phyloP scores from a whole-genome alignment of 1,140 invertebrate genomes.

The Pseudomyrmex pallidus region DNA sequence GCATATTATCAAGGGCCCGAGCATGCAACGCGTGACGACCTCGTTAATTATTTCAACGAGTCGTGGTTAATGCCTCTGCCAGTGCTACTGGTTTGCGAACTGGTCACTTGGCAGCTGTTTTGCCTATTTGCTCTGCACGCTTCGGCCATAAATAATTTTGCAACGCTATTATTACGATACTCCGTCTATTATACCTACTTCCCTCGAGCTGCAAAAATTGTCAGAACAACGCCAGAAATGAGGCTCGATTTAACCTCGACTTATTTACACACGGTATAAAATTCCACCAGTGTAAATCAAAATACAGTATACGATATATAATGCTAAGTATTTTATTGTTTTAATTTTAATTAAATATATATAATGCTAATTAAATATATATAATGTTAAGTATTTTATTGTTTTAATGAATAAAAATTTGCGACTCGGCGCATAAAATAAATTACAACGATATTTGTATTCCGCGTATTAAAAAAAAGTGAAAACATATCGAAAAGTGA shows the following conservation, averaged over 20 bases:
- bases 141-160: slow-evolving; percentile 80
- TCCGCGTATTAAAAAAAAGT: not conserved
- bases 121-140: slow-evolving; percentile 83
- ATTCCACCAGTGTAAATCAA: not conserved
- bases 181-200: slow-evolving; percentile 71
- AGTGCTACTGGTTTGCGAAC: slow-evolving; percentile 75
- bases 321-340: not conserved
- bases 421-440: not conserved
- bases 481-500: not conserved
- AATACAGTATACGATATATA: not conserved
- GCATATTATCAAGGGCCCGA: slow-evolving; percentile 32
- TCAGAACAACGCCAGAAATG: slow-evolving; percentile 57
- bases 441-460: not conserved
- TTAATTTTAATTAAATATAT: too few relatives aligned
- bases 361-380: too few relatives aligned
- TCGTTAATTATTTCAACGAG: slow-evolving; percentile 84
- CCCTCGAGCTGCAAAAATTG: slow-evolving; percentile 54
- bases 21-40: slow-evolving; percentile 75
- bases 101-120: slow-evolving; percentile 82
- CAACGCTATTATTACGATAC: slow-evolving; percentile 78
- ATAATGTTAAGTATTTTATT: not conserved
- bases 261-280: not conserved
- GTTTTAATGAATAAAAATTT: not conserved
- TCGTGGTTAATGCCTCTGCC: slow-evolving; percentile 78
- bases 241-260: slow-evolving; percentile 49